These are phyloP conservation scores for Otis tarda DNA, from an alignment of 2,113 vertebrate genomes.

Conservation along the genomic window DNA sequence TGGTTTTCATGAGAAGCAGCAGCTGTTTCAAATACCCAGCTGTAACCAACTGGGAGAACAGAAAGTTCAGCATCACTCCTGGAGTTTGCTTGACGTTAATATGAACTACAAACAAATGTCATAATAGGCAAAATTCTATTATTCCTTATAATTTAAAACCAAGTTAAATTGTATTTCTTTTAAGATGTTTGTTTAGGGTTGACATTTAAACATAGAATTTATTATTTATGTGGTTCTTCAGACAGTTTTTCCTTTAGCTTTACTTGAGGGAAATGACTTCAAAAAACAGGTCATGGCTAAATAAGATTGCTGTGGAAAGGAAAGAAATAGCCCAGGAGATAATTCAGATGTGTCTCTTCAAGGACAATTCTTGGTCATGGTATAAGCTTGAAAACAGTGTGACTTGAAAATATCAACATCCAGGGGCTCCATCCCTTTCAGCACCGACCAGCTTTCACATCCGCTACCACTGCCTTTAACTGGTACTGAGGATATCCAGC, in stretches of 20 bases:
- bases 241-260: constrained; percentile 31
- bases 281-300: background rate
- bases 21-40: background rate
- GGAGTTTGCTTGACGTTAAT: background rate
- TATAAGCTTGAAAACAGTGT: background rate
- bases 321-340: background rate
- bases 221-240: constrained; percentile 24
- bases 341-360: background rate
- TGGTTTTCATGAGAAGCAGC: background rate
- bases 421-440: background rate
- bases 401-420: background rate
- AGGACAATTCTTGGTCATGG: background rate
- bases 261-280: background rate
- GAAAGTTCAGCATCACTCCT: background rate
- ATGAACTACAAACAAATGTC: constrained; percentile 17
- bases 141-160: constrained; percentile 1
- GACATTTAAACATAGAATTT: constrained; percentile 44
- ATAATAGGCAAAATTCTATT: background rate
- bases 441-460: background rate
- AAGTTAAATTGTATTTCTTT: background rate
- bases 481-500: background rate
- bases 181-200: background rate
- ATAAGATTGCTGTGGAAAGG: background rate
- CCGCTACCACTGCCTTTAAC: background rate
- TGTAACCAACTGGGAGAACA: background rate